Conservation (phyloP, 2,797 vertebrate genomes). For the Oreonectes daqikongensis region DNA sequence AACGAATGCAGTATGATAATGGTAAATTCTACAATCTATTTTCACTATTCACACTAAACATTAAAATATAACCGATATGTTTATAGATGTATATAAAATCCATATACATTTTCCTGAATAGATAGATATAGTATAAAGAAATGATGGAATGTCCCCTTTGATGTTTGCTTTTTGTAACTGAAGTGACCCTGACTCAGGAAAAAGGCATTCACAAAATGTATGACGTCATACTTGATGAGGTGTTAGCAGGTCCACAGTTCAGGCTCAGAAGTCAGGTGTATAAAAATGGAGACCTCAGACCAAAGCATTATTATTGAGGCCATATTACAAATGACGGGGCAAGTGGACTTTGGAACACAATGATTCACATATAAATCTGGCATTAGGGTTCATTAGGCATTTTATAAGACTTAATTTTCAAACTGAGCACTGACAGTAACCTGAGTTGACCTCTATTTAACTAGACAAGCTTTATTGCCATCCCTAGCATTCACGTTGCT, state of each 20-base stretch:
- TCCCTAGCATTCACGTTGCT: conserved; percentile 18
- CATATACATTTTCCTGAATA: background rate
- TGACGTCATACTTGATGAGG: conserved; percentile 28
- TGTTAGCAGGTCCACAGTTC: conserved; percentile 35
- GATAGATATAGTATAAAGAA: background rate
- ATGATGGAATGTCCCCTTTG: background rate
- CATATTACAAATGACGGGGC: background rate
- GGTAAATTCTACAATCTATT: background rate
- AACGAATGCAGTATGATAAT: background rate
- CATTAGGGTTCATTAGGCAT: conserved; percentile 14
- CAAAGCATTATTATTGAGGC: conserved; percentile 4
- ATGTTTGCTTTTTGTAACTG: background rate
- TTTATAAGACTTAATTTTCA: conserved; percentile 29
- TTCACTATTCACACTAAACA: too few relatives aligned
- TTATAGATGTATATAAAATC: too few relatives aligned
- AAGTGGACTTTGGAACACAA: conserved; percentile 40
- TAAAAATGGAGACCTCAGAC: conserved; percentile 1
- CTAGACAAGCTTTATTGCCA: conserved; percentile 24
- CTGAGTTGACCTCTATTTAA: conserved; percentile 5
- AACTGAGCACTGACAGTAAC: conserved; percentile 6
- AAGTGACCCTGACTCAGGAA: too few relatives aligned
- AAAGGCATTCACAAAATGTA: too few relatives aligned
- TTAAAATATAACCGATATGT: too few relatives aligned
- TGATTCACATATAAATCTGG: conserved; percentile 28
- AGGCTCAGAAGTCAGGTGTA: conserved; percentile 1